Evolutionary conservation across 2,797 vertebrate species (phyloP), one percentile per base, ranked within the genome.

Genomic region (Trichosurus vulpecula): DNA sequence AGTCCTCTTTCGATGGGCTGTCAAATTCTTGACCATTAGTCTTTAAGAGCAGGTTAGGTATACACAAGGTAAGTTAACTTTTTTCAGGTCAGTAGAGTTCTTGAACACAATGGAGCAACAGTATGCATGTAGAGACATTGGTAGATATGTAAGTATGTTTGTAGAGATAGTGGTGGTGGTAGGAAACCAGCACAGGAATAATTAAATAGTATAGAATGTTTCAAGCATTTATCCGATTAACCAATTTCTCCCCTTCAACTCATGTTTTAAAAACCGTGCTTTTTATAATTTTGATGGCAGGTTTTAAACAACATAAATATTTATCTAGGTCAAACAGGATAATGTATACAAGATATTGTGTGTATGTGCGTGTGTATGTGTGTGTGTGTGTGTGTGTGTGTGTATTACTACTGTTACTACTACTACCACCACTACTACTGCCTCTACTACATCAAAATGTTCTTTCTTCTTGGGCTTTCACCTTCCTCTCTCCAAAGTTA

Each of bases 211-310:
- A n/a, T 14, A 0, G 55, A 94, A 8, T 91, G 47, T 92, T 57
- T 92, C 51, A 92, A 61, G 92, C 92, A 27, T 57, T 47, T 51
- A 52, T 90, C 58, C n/a, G 89, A 74, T 0, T 10, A 92, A 92
- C 9, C 8, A 13, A 14, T 51, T 81, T 27, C 55, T 29, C 0
- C 27, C 52, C 6, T 31, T 16, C 90, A 90, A 51, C 19, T 53
- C 1, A 25, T 91, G 14, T 66, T 93, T 94, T 93, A 57, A 8
- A 90, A 53, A 92, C 6, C 27, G 29, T 52, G 3, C 27, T 22
- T 96, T 52, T n/a, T 90, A 41, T 90, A 51, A 95, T 90, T 91
- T 91, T 52, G 35, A 91, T 87, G 91, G 22, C 47, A 74, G 13
- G 52, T 91, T 95, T 81, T 74, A 41, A 58, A 29, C 25, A 81